Evolutionary conservation across 2,797 vertebrate species (phyloP).

Genomic region (Thaleichthys pacificus): DNA sequence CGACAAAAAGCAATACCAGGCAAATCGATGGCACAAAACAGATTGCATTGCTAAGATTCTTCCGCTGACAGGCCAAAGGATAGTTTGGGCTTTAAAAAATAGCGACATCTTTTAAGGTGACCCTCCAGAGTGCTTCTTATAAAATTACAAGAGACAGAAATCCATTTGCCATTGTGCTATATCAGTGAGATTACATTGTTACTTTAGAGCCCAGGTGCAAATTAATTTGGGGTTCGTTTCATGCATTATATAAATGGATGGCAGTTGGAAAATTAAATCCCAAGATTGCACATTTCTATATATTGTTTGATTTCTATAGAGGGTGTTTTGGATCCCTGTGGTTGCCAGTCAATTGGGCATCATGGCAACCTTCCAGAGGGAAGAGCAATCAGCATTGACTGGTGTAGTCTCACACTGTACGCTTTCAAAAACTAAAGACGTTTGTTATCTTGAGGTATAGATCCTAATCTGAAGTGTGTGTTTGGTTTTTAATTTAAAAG

Average conservation of each 20-base stretch:
- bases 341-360: conserved; percentile 64
- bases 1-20: conserved; percentile 74
- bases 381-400: conserved; percentile 8
- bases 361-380: conserved; percentile 60
- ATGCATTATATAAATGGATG: conserved; percentile 84
- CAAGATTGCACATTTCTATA: conserved; percentile 78
- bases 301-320: conserved; percentile 79
- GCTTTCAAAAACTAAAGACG: no score
- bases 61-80: conserved; percentile 76
- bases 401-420: conserved; percentile 5
- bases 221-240: conserved; percentile 85
- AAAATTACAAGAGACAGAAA: conserved; percentile 86
- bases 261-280: conserved; percentile 78
- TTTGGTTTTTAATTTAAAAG: background rate
- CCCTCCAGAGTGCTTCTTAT: conserved; percentile 78
- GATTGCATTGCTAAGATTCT: conserved; percentile 79
- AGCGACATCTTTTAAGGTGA: conserved; percentile 84
- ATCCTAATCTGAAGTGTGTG: background rate
- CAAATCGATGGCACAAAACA: conserved; percentile 82
- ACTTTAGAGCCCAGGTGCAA: conserved; percentile 78
- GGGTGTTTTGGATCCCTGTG: conserved; percentile 74
- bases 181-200: conserved; percentile 84
- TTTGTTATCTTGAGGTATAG: no score
- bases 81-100: conserved; percentile 83
- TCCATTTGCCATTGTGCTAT: conserved; percentile 82